A percentile compares a stretch with the other conserved stretches of the same genome.
These are phyloP conservation scores for Hydractinia symbiolongicarpus DNA, from an alignment of 30 jellyfish, hydroid and myxozoan species.

Conservation along the genomic window DNA sequence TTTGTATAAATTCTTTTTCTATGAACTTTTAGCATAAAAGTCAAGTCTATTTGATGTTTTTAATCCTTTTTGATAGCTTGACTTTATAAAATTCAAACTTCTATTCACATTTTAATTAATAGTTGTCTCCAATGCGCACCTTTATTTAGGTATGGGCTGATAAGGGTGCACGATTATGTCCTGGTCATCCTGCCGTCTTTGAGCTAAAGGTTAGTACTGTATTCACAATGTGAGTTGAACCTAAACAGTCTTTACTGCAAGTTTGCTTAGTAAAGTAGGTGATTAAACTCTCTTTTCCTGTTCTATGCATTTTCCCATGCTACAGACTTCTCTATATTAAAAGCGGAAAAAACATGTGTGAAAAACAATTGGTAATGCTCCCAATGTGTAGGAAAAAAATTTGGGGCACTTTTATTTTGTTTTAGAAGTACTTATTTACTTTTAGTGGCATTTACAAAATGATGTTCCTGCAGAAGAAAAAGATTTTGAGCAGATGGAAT, in stretches of 20 bases:
- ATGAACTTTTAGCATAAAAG: too few species aligned
- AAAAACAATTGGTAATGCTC: too few species aligned
- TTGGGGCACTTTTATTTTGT: too few species aligned
- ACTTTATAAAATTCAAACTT: too few species aligned
- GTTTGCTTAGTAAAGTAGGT: not conserved
- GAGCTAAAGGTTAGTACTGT: slow-evolving; percentile 49
- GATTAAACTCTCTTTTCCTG: not conserved
- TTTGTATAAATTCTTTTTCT: too few species aligned
- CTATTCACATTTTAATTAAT: too few species aligned
- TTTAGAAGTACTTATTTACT: not conserved
- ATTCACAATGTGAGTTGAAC: too few species aligned
- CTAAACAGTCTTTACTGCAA: not conserved
- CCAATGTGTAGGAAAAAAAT: too few species aligned
- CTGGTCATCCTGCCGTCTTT: slow-evolving; percentile 71
- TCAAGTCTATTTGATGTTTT: too few species aligned
- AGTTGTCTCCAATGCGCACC: not conserved
- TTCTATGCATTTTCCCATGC: too few species aligned
- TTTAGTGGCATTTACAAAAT: slow-evolving; percentile 60
- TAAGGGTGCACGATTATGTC: slow-evolving; percentile 56
- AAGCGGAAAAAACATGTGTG: not conserved
- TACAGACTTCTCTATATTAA: too few species aligned
- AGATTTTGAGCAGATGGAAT: slow-evolving; percentile 66
- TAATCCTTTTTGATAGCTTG: too few species aligned
- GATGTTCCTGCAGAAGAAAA: not conserved
- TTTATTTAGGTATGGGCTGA: slow-evolving; percentile 79